Evolutionary conservation across 2,113 vertebrate genomes (phyloP).

Genomic region (Saimiri boliviensis): DNA sequence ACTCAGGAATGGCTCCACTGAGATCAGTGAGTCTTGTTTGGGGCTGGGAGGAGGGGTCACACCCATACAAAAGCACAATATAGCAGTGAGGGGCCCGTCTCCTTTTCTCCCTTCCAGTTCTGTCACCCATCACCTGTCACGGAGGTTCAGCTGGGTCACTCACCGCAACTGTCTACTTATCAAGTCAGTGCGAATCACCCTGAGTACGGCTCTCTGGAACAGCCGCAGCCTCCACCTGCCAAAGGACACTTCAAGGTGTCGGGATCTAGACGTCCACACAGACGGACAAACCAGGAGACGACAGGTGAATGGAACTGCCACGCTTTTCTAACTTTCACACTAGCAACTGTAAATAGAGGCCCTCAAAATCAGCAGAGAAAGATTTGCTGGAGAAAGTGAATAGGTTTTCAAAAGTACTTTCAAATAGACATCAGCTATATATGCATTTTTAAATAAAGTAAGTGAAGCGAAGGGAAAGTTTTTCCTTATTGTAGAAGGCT

Average conservation of each 20-base stretch:
- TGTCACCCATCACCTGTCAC: background rate
- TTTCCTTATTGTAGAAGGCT: background rate
- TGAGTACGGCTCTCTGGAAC: too few relatives aligned
- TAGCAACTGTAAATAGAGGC: background rate
- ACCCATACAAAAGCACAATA: background rate
- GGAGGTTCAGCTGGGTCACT: background rate
- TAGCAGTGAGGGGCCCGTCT: rapidly evolving
- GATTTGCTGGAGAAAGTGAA: background rate
- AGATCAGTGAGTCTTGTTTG: background rate
- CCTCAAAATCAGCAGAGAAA: background rate
- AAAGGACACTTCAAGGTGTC: background rate
- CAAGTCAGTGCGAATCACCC: background rate
- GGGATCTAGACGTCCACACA: background rate
- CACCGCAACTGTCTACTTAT: background rate
- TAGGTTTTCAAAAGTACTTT: background rate
- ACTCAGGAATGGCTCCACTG: background rate
- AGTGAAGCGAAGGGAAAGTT: background rate
- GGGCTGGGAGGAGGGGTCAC: rapidly evolving
- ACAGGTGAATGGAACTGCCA: background rate
- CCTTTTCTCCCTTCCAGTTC: background rate
- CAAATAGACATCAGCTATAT: background rate
- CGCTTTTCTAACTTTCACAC: too few relatives aligned
- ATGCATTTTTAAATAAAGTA: background rate
- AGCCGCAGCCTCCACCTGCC: background rate
- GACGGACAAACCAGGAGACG: background rate